A percentile compares a stretch with the other conserved stretches of the same genome.
Conservation (phyloP, 2,888 invertebrate species). For the Exocentrus adspersus region DNA sequence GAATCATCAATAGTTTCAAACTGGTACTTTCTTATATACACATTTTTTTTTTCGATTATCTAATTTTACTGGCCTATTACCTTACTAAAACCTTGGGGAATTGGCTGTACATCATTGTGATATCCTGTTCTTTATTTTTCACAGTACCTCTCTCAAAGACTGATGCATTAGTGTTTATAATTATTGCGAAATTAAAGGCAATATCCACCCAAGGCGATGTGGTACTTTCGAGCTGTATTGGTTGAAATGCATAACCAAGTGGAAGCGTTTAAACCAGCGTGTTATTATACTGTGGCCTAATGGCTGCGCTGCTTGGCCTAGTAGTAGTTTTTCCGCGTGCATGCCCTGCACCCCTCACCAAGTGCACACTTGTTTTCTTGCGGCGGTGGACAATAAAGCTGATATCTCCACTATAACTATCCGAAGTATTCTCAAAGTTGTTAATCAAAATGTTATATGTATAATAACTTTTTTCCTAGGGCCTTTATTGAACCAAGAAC, state of each 20-base stretch:
- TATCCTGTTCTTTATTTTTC: slow-evolving; percentile 34
- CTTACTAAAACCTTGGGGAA: too few relatives aligned
- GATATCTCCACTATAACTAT: slow-evolving; percentile 57
- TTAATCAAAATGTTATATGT: slow-evolving; percentile 62
- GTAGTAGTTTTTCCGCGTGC: slow-evolving; percentile 48
- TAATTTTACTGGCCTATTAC: too few relatives aligned
- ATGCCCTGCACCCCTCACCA: slow-evolving; percentile 50
- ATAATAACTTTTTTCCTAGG: slow-evolving; percentile 46
- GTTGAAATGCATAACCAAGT: slow-evolving; percentile 52
- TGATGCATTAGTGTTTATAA: slow-evolving; percentile 59
- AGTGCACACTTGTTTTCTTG: slow-evolving; percentile 58
- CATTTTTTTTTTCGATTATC: too few relatives aligned
- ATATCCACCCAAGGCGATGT: slow-evolving; percentile 57
- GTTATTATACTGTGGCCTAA: slow-evolving; percentile 48
- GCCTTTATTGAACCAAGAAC: not conserved
- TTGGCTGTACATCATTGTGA: not conserved
- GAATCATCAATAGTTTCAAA: too few relatives aligned
- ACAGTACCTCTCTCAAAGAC: slow-evolving; percentile 60
- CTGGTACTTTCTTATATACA: too few relatives aligned
- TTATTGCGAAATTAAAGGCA: slow-evolving; percentile 62
- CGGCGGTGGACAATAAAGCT: slow-evolving; percentile 62
- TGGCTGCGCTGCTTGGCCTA: slow-evolving; percentile 51
- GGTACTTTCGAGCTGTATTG: slow-evolving; percentile 63
- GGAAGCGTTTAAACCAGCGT: slow-evolving; percentile 40
- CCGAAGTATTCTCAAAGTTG: slow-evolving; percentile 63